phyloP scores from a whole-genome alignment of 2,797 vertebrate species.

The Harpagifer antarcticus region DNA sequence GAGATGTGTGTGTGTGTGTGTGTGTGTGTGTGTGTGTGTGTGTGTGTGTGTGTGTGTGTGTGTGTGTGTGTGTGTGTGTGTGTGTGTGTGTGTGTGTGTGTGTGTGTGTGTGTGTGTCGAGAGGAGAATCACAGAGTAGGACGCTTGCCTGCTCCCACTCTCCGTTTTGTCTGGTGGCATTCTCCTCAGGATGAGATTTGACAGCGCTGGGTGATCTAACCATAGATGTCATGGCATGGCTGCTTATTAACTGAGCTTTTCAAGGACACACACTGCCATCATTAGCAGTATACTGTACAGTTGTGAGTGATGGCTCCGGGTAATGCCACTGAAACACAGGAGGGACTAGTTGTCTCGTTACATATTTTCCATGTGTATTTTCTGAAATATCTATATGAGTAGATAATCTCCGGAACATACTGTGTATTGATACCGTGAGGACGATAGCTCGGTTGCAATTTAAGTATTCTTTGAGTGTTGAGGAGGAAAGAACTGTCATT shows the following conservation, averaged over 20 bases:
- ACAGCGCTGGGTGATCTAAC: slow-evolving; percentile 80
- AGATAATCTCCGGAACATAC: slow-evolving; percentile 41
- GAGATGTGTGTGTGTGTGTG: background rate
- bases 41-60: no score
- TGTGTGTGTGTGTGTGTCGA: slow-evolving; percentile 32
- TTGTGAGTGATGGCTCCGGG: slow-evolving; percentile 64
- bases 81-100: background rate
- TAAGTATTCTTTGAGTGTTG: slow-evolving; percentile 50
- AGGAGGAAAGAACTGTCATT: slow-evolving; percentile 59
- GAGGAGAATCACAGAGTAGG: slow-evolving; percentile 47
- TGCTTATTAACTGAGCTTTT: slow-evolving; percentile 80
- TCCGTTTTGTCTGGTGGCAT: slow-evolving; percentile 75
- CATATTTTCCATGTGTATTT: slow-evolving; percentile 39
- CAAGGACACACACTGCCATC: slow-evolving; percentile 81
- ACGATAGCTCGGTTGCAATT: slow-evolving; percentile 43
- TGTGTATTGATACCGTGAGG: slow-evolving; percentile 15
- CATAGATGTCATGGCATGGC: slow-evolving; percentile 76
- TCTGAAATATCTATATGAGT: slow-evolving; percentile 38
- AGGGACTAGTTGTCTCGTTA: slow-evolving; percentile 57
- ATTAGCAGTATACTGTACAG: slow-evolving; percentile 56
- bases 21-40: no score
- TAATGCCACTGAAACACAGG: slow-evolving; percentile 63
- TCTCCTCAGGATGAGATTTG: slow-evolving; percentile 76
- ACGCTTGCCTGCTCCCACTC: slow-evolving; percentile 55
- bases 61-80: no score